phyloP scores from a whole-genome alignment of 1,140 invertebrate species.

The Nilaparvata lugens region DNA sequence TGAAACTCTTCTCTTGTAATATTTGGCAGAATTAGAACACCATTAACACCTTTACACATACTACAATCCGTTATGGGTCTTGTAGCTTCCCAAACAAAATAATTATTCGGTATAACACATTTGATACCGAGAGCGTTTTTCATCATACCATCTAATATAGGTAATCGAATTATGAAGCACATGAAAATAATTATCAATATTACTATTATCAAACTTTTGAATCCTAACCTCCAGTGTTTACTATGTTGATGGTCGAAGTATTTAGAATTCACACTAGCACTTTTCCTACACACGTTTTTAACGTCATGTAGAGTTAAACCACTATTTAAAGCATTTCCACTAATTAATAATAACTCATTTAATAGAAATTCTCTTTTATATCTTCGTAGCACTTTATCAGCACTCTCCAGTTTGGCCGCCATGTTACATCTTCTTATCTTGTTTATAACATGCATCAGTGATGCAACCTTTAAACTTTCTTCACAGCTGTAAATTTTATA shows the following conservation, averaged over 20 bases:
- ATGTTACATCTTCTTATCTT: no score
- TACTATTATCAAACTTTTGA: conserved; percentile 3
- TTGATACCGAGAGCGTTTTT: conserved; percentile 37
- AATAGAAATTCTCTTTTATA: background rate
- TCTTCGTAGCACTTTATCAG: no score
- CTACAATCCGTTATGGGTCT: conserved; percentile 70
- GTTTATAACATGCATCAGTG: no score
- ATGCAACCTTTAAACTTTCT: no score
- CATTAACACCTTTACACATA: conserved; percentile 53
- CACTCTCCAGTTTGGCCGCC: no score
- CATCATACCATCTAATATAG: conserved; percentile 24
- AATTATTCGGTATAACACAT: conserved; percentile 73
- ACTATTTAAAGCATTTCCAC: background rate
- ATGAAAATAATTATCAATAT: conserved; percentile 12
- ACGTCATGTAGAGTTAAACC: background rate
- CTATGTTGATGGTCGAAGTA: background rate
- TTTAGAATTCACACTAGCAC: background rate
- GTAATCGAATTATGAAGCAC: conserved; percentile 17
- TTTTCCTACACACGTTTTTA: background rate
- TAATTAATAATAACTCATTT: background rate
- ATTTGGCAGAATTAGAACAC: conserved; percentile 52
- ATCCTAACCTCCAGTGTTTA: conserved; percentile 9
- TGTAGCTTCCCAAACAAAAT: conserved; percentile 74
- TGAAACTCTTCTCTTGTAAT: conserved; percentile 54
- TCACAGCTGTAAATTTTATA: no score